Conservation (phyloP, 2,888 invertebrate genomes). For the Hemaris fuciformis region DNA sequence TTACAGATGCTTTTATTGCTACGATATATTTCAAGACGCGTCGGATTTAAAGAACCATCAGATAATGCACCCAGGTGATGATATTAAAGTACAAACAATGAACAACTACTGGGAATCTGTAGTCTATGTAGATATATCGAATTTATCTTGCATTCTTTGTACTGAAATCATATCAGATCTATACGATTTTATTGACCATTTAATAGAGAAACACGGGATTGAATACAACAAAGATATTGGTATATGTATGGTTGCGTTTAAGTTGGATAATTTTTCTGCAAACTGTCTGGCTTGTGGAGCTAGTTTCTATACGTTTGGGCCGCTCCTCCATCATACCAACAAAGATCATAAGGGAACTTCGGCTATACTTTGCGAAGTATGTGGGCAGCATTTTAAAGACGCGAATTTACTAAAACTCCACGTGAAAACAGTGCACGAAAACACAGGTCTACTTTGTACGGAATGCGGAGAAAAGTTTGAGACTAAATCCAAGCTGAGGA, state of each 20-base stretch:
- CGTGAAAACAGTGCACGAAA: slow-evolving; percentile 64
- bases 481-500: slow-evolving; percentile 70
- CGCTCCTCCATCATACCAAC: slow-evolving; percentile 66
- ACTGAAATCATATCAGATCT: slow-evolving; percentile 52
- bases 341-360: slow-evolving; percentile 72
- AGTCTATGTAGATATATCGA: slow-evolving; percentile 65
- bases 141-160: slow-evolving; percentile 61
- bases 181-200: slow-evolving; percentile 65
- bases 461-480: slow-evolving; percentile 75
- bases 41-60: slow-evolving; percentile 65
- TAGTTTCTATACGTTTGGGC: slow-evolving; percentile 67
- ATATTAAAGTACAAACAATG: slow-evolving; percentile 61
- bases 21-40: slow-evolving; percentile 71
- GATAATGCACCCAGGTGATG: slow-evolving; percentile 46
- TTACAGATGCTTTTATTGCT: slow-evolving; percentile 74
- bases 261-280: slow-evolving; percentile 59
- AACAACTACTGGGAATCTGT: slow-evolving; percentile 71
- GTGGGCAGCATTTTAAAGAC: slow-evolving; percentile 72
- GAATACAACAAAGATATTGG: slow-evolving; percentile 68
- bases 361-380: slow-evolving; percentile 66
- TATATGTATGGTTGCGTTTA: slow-evolving; percentile 67
- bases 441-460: slow-evolving; percentile 57
- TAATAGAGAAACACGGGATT: slow-evolving; percentile 52
- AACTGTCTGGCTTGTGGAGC: slow-evolving; percentile 64
- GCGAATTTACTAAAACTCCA: slow-evolving; percentile 54